Evolutionary conservation across 2,797 vertebrate species (phyloP).

Genomic region (Paguma larvata): DNA sequence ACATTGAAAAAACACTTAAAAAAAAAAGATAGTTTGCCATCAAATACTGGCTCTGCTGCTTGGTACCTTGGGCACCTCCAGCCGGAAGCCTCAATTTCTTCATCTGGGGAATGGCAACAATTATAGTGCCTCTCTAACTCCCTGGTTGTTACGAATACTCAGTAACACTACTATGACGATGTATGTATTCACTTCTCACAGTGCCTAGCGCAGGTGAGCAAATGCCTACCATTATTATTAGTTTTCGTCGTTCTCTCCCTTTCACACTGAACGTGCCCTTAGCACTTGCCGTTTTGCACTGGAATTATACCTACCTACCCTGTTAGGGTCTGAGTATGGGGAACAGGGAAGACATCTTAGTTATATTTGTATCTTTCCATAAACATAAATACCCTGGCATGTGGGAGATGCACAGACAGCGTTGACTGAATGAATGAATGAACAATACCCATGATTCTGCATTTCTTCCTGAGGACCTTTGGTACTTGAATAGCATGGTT

Average conservation of each 20-base stretch:
- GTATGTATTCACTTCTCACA: not conserved
- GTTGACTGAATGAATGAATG: not conserved
- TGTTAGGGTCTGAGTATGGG: not conserved
- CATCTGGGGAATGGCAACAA: not conserved
- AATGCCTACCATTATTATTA: not conserved
- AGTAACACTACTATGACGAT: not conserved
- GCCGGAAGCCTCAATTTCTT: not conserved
- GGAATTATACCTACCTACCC: not conserved
- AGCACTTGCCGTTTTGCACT: not conserved
- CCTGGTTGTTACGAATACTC: not conserved
- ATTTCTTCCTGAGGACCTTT: not conserved
- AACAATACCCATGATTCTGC: not conserved
- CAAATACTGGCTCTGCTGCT: not conserved
- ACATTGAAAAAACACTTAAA: too few relatives aligned
- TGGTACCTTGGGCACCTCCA: not conserved
- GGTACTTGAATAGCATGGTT: not conserved
- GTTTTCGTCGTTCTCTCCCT: not conserved
- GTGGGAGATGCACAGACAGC: not conserved
- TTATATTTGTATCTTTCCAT: not conserved
- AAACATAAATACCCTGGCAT: not conserved
- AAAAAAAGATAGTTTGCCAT: not conserved
- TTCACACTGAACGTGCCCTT: not conserved
- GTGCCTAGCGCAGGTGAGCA: not conserved
- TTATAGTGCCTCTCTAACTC: not conserved
- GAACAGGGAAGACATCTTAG: not conserved